Base-by-base conservation (phyloP, 1,140 invertebrate species). In the Drosophila ambigua region DNA sequence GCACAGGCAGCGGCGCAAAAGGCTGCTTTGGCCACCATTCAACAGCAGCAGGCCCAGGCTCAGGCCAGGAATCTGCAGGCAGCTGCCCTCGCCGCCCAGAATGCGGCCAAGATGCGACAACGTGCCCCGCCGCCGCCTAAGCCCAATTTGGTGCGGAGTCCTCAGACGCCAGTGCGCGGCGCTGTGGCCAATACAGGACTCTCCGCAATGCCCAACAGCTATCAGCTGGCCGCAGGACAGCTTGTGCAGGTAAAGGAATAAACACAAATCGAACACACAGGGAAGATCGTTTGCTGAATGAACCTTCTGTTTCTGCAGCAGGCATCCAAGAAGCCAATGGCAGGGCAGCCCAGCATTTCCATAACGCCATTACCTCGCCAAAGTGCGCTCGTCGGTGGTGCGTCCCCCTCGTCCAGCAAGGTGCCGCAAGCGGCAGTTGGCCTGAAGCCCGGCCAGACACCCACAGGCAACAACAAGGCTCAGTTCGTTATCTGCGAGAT, bases 401-500 rank as follows among this genome's bases (percentile, higher is more conserved):
- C 71, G 59, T 51, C 59, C n/a, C 69, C 93, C 31, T 85, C 82
- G 26, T 92, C 93, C 50, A 92, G 92, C 48, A 93, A 93, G 54
- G 91, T 92, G 61, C 92, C 93, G 28, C 46, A 65, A 23, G 61
- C 62, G 11, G 92, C 93, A 66, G 91, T 92, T 16, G 93, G 92
- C 16, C 92, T 92, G 69, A 94, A 93, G 77, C 92, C 92, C 58
- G 92, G 92, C 43, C 81, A 90, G 77, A 80, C 58, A 79, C 81
- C 87, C 62, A 75, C 61, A 74, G 50, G 93, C 91, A 93, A 90
- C 66, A 93, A 93, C 39, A 97, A 97, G 92, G 95, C 95, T 75
- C 95, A 95, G 15, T 98, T 98, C 92, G 97, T 98, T 69, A 97
- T 98, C 77, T 98, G 97, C 92, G 97, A 98, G 93, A 98, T 98